Evolutionary conservation across 92 coral and sea anemone species (phyloP).

Genomic region (Blastomussa wellsi): DNA sequence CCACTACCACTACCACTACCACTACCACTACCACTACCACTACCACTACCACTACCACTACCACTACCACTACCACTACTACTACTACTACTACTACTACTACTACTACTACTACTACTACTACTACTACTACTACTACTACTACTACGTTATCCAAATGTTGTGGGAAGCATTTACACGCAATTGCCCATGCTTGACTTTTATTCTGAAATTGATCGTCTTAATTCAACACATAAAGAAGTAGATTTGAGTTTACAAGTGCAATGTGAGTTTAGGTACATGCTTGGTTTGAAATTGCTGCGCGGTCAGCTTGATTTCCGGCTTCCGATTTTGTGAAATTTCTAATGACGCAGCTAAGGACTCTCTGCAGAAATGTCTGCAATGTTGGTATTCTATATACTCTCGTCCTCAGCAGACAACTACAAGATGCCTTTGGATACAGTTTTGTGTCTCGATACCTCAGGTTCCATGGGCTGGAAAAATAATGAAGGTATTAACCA

Average conservation of each 20-base stretch:
- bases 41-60: no score
- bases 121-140: no score
- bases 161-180: no score
- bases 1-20: no score
- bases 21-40: no score
- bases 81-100: no score
- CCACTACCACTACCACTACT: no score
- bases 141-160: no score
- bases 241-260: neutral
- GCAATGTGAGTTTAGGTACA: neutral
- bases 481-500: constrained; percentile 61
- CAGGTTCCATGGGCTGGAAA: constrained; percentile 68
- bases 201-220: neutral
- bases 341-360: neutral
- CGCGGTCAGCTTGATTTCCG: neutral
- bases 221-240: no score
- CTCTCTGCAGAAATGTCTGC: neutral
- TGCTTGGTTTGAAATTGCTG: neutral
- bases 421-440: constrained; percentile 72
- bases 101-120: no score
- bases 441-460: constrained; percentile 71
- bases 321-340: neutral
- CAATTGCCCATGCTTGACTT: no score
- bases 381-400: neutral
- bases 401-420: neutral